Conservation (phyloP, 2,113 vertebrate genomes). For the Corythornis vintsioides region DNA sequence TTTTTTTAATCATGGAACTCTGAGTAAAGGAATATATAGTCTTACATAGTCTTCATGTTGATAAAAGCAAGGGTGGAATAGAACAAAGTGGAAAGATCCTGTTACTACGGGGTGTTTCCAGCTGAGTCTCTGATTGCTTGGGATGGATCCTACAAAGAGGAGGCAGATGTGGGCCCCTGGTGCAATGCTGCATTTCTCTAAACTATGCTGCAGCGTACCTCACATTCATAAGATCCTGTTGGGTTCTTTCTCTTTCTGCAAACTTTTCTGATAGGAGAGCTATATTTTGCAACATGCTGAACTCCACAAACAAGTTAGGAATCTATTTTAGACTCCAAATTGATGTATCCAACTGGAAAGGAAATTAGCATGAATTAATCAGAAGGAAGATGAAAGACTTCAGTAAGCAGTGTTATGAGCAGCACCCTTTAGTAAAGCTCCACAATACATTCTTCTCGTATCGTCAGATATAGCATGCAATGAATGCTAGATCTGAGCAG, state of each 20-base stretch:
- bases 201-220: too few relatives aligned
- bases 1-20: neutral
- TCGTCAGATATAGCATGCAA: neutral
- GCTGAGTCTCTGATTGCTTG: neutral
- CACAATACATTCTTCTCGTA: slow-evolving; percentile 17
- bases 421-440: slow-evolving; percentile 54
- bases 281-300: slow-evolving; percentile 45
- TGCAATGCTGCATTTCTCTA: neutral
- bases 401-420: neutral
- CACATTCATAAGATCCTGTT: rapidly evolving
- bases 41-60: neutral
- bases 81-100: neutral
- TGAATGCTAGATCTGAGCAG: slow-evolving; percentile 12
- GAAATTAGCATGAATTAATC: slow-evolving; percentile 71
- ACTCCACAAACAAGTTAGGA: slow-evolving; percentile 32
- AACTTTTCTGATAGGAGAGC: neutral
- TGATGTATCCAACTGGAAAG: slow-evolving; percentile 61
- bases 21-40: neutral
- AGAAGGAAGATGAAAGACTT: slow-evolving; percentile 62
- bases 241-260: neutral
- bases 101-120: neutral
- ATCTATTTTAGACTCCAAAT: slow-evolving; percentile 67
- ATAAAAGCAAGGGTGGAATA: neutral
- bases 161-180: neutral
- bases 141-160: neutral